A percentile compares a stretch with the other conserved stretches of the same genome.
Evolutionary conservation across 2,113 vertebrate genomes (phyloP).

Genomic region (Malurus cyaneus): DNA sequence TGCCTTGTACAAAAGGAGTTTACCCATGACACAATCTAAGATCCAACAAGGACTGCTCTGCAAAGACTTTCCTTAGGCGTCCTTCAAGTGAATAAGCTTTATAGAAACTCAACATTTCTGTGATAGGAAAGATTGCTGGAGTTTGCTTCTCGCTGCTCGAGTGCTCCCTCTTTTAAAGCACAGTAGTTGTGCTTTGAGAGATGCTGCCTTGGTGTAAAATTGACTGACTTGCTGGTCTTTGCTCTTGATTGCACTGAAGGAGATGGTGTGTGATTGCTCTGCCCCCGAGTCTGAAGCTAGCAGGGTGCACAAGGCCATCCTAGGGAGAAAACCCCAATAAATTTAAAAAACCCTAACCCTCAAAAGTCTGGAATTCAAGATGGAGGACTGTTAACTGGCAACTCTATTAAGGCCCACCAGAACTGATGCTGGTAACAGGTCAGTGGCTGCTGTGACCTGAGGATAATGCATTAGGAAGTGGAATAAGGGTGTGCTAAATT

Average conservation of each 20-base stretch:
- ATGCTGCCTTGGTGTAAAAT: neutral
- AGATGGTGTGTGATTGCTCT: neutral
- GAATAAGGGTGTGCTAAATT: neutral
- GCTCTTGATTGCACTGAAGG: neutral
- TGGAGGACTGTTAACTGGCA: neutral
- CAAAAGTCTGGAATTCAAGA: neutral
- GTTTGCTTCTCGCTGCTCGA: neutral
- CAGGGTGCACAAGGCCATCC: neutral
- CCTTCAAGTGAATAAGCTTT: neutral
- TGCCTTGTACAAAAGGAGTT: neutral
- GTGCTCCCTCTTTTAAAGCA: neutral
- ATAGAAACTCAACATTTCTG: neutral
- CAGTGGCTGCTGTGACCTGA: neutral
- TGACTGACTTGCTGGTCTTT: neutral
- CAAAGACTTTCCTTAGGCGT: neutral
- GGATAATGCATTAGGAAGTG: neutral
- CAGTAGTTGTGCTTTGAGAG: neutral
- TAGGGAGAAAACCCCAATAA: neutral
- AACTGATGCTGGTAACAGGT: neutral
- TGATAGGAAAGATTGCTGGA: neutral
- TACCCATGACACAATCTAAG: neutral
- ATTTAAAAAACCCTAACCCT: neutral
- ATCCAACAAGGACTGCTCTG: neutral
- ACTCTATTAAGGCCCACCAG: neutral
- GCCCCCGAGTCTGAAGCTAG: neutral